phyloP scores from a whole-genome alignment of 2,797 vertebrate genomes.

The Corythornis leucogaster region DNA sequence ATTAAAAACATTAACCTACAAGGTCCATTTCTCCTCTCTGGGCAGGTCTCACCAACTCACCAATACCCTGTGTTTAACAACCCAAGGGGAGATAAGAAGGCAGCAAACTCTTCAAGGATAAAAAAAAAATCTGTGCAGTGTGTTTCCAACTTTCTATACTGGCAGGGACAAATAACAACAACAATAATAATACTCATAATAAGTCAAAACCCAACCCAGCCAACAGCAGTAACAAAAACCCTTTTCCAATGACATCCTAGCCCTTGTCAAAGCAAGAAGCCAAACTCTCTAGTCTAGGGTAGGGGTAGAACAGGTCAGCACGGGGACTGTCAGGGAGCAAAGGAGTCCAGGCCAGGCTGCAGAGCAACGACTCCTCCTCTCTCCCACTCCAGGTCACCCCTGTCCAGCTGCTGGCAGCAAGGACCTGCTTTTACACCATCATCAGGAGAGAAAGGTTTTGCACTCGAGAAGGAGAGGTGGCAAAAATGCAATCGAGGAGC shows the following conservation, averaged over 20 bases:
- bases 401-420: background rate
- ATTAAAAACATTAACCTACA: background rate
- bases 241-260: background rate
- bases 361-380: background rate
- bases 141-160: background rate
- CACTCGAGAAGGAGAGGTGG: background rate
- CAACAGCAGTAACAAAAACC: background rate
- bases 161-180: background rate
- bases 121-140: background rate
- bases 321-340: fast-evolving
- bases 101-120: background rate
- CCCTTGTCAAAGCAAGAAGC: background rate
- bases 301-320: background rate
- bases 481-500: background rate
- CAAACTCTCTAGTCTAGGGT: background rate
- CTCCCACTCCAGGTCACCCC: too few species aligned
- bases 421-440: background rate
- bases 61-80: background rate
- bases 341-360: background rate
- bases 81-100: background rate
- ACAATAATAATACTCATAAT: background rate
- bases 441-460: background rate
- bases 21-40: background rate
- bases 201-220: background rate
- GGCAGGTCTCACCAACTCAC: fast-evolving